phyloP scores from a whole-genome alignment of 2,888 invertebrate genomes.

The Anticlea derivata region DNA sequence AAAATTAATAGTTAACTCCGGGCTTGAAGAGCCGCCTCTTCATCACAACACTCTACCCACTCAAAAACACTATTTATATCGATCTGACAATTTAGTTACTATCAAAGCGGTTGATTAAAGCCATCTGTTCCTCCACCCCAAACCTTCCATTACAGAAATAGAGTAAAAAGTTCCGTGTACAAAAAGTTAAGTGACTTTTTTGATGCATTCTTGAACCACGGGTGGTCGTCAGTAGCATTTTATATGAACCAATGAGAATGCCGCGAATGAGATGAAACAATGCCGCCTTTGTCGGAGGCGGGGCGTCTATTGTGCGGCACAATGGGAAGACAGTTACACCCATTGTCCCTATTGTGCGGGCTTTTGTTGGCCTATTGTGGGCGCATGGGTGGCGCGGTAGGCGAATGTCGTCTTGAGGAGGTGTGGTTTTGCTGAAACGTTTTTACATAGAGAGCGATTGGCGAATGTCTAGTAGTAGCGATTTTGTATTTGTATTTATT shows the following conservation, averaged over 20 bases:
- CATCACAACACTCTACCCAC: slow-evolving; percentile 16
- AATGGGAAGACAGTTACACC: slow-evolving; percentile 76
- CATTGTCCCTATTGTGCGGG: slow-evolving; percentile 71
- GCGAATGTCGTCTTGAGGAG: slow-evolving; percentile 36
- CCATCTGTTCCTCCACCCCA: slow-evolving; percentile 50
- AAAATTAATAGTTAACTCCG: neutral
- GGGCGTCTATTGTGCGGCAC: slow-evolving; percentile 70
- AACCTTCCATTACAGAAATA: slow-evolving; percentile 20
- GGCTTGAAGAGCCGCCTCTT: slow-evolving; percentile 4
- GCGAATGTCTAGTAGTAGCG: slow-evolving; percentile 29
- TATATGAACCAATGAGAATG: slow-evolving; percentile 62
- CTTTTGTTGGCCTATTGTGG: slow-evolving; percentile 49
- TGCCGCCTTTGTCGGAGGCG: slow-evolving; percentile 71
- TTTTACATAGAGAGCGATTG: slow-evolving; percentile 49
- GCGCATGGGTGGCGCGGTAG: slow-evolving; percentile 43
- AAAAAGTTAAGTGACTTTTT: slow-evolving; percentile 40
- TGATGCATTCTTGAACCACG: slow-evolving; percentile 40
- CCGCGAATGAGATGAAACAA: slow-evolving; percentile 72
- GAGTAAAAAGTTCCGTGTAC: slow-evolving; percentile 24
- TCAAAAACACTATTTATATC: slow-evolving; percentile 28
- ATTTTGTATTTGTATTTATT: neutral
- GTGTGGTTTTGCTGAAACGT: slow-evolving; percentile 55
- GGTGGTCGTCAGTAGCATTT: slow-evolving; percentile 53
- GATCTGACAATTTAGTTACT: slow-evolving; percentile 68
- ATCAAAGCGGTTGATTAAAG: slow-evolving; percentile 60